phyloP scores from a whole-genome alignment of 2,113 vertebrate genomes.

The Zosterops lateralis region DNA sequence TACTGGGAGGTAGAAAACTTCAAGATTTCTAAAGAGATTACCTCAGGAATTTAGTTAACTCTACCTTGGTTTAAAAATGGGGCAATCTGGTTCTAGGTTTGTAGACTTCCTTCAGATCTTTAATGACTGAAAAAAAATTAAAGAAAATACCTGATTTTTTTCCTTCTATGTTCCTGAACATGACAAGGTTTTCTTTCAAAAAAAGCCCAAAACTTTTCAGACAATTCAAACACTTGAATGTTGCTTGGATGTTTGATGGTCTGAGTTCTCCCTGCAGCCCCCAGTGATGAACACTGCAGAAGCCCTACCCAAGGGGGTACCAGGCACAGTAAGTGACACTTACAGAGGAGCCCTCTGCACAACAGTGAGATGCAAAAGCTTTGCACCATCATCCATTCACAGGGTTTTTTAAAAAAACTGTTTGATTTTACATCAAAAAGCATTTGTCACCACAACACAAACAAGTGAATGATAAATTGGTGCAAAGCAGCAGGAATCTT shows the following conservation, averaged over 20 bases:
- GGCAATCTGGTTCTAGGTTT: not conserved
- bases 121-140: not conserved
- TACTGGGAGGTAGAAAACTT: not conserved
- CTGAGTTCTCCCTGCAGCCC: not conserved
- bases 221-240: not conserved
- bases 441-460: not conserved
- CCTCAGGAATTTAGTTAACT: not conserved
- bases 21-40: not conserved
- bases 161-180: not conserved
- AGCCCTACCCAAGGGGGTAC: not conserved
- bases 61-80: not conserved
- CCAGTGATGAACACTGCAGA: not conserved
- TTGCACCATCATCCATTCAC: not conserved
- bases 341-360: not conserved
- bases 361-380: not conserved
- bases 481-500: not conserved
- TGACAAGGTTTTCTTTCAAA: not conserved
- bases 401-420: not conserved
- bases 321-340: not conserved
- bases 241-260: not conserved
- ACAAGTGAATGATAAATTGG: not conserved
- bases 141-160: not conserved
- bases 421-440: not conserved
- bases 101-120: not conserved
- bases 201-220: not conserved